phyloP scores from a whole-genome alignment of 1,140 invertebrate species.

The Drosophila pseudoananassae region DNA sequence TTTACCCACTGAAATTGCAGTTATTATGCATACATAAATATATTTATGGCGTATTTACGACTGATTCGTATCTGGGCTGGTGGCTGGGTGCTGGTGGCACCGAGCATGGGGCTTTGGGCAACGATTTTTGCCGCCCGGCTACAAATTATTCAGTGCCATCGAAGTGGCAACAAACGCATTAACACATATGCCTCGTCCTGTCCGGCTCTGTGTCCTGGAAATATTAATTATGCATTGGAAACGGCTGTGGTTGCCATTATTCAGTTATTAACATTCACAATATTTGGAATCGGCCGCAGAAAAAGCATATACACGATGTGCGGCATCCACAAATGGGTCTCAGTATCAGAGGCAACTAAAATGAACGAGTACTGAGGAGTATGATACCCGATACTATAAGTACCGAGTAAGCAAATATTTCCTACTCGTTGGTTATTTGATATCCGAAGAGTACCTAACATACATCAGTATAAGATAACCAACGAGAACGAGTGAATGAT shows the following conservation, averaged over 20 bases:
- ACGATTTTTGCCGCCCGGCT: neutral
- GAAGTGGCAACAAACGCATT: slow-evolving; percentile 27
- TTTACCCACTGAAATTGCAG: slow-evolving; percentile 14
- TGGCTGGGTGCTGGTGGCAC: too few relatives aligned
- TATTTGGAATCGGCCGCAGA: neutral
- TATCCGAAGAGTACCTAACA: too few relatives aligned
- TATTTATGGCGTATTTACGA: slow-evolving; percentile 15
- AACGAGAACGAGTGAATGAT: too few relatives aligned
- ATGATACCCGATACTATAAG: too few relatives aligned
- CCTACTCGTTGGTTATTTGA: too few relatives aligned
- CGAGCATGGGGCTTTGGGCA: neutral
- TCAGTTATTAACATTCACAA: slow-evolving; percentile 26
- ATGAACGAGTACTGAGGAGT: too few relatives aligned
- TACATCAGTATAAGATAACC: too few relatives aligned
- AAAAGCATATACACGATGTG: neutral
- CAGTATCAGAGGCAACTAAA: neutral
- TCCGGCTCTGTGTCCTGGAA: neutral
- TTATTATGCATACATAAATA: slow-evolving; percentile 32
- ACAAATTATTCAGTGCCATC: slow-evolving; percentile 17
- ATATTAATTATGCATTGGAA: slow-evolving; percentile 39
- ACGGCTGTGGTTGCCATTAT: slow-evolving; percentile 23
- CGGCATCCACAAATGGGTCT: slow-evolving; percentile 10
- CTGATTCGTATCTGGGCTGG: slow-evolving; percentile 8
- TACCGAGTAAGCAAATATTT: too few relatives aligned
- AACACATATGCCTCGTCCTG: slow-evolving; percentile 8